These are phyloP conservation scores for Schlechtendalia chinensis DNA, from an alignment of 1,140 invertebrate genomes.

Conservation along the genomic window DNA sequence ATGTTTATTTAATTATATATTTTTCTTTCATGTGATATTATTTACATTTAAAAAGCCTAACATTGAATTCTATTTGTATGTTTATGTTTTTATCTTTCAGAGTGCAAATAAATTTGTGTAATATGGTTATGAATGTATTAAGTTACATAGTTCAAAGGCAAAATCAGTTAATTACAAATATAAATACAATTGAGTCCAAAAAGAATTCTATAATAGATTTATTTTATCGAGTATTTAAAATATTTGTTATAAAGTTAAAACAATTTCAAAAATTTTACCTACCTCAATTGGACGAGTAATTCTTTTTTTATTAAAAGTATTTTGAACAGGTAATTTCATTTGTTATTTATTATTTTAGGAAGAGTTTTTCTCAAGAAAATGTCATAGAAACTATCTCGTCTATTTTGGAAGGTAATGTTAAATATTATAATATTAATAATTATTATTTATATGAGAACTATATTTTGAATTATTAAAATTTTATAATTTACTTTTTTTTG, in stretches of 20 bases:
- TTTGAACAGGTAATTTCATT: neutral
- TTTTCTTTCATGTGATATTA: too few relatives aligned
- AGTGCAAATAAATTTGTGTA: constrained; percentile 39
- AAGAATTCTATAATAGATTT: constrained; percentile 22
- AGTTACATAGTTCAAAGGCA: constrained; percentile 26
- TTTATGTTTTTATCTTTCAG: constrained; percentile 21
- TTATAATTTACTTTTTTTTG: too few relatives aligned
- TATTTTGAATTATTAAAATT: neutral
- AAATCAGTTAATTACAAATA: constrained; percentile 25
- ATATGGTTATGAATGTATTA: constrained; percentile 43
- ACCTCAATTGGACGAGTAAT: constrained; percentile 19
- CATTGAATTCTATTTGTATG: neutral
- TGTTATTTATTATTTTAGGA: constrained; percentile 3
- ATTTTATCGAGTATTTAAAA: constrained; percentile 31
- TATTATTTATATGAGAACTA: neutral
- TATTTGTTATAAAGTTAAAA: constrained; percentile 38
- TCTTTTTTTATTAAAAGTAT: neutral
- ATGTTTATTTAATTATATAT: too few relatives aligned
- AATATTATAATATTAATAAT: neutral
- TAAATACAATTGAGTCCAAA: neutral
- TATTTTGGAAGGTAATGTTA: constrained; percentile 26
- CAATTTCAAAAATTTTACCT: constrained; percentile 41
- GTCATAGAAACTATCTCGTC: neutral
- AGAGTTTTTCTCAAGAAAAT: constrained; percentile 2
- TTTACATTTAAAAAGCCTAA: too few relatives aligned